Evolutionary conservation across 2,113 vertebrate genomes (phyloP), one percentile per base, ranked within the genome.

Genomic region (Lasiurus cinereus): DNA sequence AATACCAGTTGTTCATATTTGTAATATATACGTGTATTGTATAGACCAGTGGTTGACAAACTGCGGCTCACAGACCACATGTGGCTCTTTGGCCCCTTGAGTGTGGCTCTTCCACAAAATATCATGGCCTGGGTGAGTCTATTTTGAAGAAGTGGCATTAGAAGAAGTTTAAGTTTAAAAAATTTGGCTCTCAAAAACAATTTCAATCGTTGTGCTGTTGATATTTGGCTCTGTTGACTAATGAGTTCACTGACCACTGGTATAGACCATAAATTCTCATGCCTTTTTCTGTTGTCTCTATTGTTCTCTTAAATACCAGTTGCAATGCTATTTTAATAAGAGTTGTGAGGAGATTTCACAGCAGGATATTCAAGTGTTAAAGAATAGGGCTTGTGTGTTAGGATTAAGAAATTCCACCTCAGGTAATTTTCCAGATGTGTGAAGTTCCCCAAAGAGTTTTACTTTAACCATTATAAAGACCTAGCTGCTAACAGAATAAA

Each of bases 291-390:
- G 3, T n/a, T 88, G 21, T 59, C 83, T 70, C 93, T 74, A 46
- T 50, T 87, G 15, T 90, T 92, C 88, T 83, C 72, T 74, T 83
- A 83, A 88, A 77, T 88, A 85, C 13, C 22, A 74, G 36, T 91
- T 88, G 3, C 43, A 74, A 83, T 27, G 27, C 22, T 87, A 3
- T 88, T 92, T 73, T 78, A 77, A 3, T 92, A 50, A 87, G n/a
- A 66, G 43, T 76, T 33, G 27, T 5, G 7, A 5, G 50, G 36
- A 77, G 43, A 54, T 90, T 74, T 90, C 48, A 76, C 33, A 77
- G 43, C 19, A 85, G 52, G 10, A 92, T 86, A 82, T 70, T 43
- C 24, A 76, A 54, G 7, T 84, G 22, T 88, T 91, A 43, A 70
- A 79, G 46, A 91, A 76, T 24, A n/a, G 52, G 46, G 27, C 19